phyloP scores from a whole-genome alignment of 2,113 vertebrate genomes.

The Sinocyclocheilus anshuiensis region DNA sequence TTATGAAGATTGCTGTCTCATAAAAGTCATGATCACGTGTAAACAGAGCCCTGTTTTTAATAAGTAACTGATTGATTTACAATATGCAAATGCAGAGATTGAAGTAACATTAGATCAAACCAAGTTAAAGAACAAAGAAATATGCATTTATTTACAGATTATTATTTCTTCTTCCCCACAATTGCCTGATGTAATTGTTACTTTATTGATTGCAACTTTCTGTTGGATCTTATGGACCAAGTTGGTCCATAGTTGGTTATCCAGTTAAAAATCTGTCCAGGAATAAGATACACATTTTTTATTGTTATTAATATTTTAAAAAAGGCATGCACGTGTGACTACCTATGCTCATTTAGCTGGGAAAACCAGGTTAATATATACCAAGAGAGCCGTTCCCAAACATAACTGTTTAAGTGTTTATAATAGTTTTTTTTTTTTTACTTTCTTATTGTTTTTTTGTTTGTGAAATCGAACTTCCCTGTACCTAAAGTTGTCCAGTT shows the following conservation, averaged over 20 bases:
- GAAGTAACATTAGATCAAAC: background rate
- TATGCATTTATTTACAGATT: background rate
- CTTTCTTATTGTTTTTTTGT: background rate
- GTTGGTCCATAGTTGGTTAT: background rate
- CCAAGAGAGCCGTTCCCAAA: background rate
- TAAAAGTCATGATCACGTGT: background rate
- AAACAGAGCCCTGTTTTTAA: background rate
- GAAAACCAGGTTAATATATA: background rate
- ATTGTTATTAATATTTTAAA: background rate
- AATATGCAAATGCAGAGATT: background rate
- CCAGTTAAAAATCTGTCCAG: background rate
- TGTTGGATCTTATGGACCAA: background rate
- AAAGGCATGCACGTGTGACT: background rate
- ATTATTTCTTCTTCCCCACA: background rate
- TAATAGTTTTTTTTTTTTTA: too few relatives aligned
- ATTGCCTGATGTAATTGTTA: background rate
- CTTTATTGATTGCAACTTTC: background rate
- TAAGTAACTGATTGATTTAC: background rate
- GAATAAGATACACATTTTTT: background rate
- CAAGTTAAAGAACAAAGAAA: background rate
- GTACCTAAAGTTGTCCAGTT: background rate
- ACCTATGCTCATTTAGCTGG: background rate
- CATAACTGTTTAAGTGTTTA: background rate
- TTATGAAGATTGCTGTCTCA: background rate
- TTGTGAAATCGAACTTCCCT: background rate